Evolutionary conservation across 2,797 vertebrate species (phyloP).

Genomic region (Anguilla pacifica): DNA sequence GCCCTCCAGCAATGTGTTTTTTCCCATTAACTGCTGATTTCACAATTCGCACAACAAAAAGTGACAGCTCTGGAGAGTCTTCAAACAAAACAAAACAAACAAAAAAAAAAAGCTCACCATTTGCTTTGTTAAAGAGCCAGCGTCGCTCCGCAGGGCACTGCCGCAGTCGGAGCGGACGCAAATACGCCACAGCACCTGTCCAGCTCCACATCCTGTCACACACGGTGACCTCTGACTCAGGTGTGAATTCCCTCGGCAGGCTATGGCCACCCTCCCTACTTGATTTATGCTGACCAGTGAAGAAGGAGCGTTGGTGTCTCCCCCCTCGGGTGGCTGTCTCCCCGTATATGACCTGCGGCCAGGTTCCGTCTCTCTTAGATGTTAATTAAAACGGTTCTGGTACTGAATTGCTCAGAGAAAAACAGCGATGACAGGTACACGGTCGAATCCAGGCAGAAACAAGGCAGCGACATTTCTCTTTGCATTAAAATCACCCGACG

Average conservation of each 20-base stretch:
- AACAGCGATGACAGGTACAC: background rate
- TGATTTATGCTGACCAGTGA: background rate
- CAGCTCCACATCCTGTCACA: background rate
- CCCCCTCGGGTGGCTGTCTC: background rate
- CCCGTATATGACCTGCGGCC: background rate
- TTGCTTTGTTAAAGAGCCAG: constrained; percentile 9
- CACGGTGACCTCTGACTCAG: background rate
- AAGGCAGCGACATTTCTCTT: background rate
- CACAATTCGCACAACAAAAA: constrained; percentile 61
- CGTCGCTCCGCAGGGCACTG: background rate
- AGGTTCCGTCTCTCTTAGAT: constrained; percentile 1
- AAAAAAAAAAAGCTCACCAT: background rate
- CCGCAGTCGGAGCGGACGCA: background rate
- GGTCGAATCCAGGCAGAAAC: constrained; percentile 1
- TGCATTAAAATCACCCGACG: background rate
- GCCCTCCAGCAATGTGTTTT: constrained; percentile 55
- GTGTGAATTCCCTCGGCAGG: background rate
- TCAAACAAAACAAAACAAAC: background rate
- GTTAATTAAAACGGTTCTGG: constrained; percentile 16
- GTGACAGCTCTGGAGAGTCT: constrained; percentile 53
- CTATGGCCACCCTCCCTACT: background rate
- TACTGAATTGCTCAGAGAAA: background rate
- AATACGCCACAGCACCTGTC: constrained; percentile 5
- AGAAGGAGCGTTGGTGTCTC: background rate
- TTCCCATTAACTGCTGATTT: constrained; percentile 61